Conservation (phyloP, 2,888 invertebrate genomes). For the Ennomos quercinarius region DNA sequence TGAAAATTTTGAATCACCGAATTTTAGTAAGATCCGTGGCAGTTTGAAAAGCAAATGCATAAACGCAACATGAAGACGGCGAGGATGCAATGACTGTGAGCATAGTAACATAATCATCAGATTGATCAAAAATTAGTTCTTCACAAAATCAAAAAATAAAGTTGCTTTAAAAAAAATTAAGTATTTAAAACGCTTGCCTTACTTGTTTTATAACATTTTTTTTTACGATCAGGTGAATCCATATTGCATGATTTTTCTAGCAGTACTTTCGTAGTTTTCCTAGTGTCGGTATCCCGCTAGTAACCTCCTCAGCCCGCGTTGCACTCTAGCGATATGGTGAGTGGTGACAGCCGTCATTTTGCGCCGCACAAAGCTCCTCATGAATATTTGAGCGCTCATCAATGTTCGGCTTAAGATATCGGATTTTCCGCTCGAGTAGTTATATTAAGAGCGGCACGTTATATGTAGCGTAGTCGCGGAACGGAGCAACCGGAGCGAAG, state of each 20-base stretch:
- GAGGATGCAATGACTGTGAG: too few species aligned
- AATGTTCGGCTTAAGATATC: constrained; percentile 78
- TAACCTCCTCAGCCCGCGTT: constrained; percentile 5
- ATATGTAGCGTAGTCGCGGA: constrained; percentile 4
- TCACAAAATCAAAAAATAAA: too few species aligned
- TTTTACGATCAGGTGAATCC: too few species aligned
- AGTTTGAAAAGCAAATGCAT: background rate
- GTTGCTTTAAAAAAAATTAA: too few species aligned
- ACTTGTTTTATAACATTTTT: too few species aligned
- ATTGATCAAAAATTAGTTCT: too few species aligned
- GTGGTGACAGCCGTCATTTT: constrained; percentile 67
- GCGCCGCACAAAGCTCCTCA: constrained; percentile 60
- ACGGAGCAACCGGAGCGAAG: constrained; percentile 8
- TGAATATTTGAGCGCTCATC: constrained; percentile 80
- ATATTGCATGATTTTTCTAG: too few species aligned
- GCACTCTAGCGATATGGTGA: constrained; percentile 32
- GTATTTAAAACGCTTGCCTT: too few species aligned
- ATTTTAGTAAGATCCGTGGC: background rate
- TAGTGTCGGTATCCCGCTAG: background rate
- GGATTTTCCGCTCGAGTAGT: constrained; percentile 74
- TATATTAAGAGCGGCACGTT: constrained; percentile 60
- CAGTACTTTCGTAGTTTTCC: background rate
- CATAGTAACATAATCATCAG: too few species aligned
- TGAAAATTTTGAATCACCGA: too few species aligned
- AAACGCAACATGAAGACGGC: too few species aligned